Evolutionary conservation across 2,797 vertebrate genomes (phyloP).

Genomic region (Spheniscus humboldti): DNA sequence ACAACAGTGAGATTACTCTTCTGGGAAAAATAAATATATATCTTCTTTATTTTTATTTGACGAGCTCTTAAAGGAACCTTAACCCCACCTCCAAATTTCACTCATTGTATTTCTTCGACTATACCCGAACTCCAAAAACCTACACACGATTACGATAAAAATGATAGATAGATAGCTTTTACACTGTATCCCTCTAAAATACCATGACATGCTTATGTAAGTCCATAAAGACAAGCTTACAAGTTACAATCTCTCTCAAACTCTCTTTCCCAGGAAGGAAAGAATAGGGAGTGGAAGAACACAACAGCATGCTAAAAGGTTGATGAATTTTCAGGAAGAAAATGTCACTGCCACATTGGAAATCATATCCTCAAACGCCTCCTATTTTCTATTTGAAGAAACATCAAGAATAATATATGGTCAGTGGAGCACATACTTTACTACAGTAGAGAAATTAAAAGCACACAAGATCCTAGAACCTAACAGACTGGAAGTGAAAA

Average conservation of each 20-base stretch:
- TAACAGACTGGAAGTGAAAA: not conserved
- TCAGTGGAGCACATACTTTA: not conserved
- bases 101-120: not conserved
- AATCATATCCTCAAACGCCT: not conserved
- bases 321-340: not conserved
- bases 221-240: not conserved
- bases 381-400: not conserved
- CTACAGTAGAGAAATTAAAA: not conserved
- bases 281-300: not conserved
- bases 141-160: not conserved
- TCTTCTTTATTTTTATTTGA: conserved; percentile 4
- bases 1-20: not conserved
- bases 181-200: not conserved
- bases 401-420: not conserved
- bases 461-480: not conserved
- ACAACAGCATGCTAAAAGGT: not conserved
- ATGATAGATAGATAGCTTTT: not conserved
- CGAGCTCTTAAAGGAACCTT: not conserved
- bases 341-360: not conserved
- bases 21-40: not conserved
- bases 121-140: not conserved
- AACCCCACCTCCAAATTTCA: not conserved
- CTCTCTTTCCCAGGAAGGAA: not conserved
- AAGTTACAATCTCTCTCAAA: not conserved
- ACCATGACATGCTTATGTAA: not conserved